A percentile compares a stretch with the other conserved stretches of the same genome.
Evolutionary conservation across 2,113 vertebrate species (phyloP).

Genomic region (Sclerurus mexicanus): DNA sequence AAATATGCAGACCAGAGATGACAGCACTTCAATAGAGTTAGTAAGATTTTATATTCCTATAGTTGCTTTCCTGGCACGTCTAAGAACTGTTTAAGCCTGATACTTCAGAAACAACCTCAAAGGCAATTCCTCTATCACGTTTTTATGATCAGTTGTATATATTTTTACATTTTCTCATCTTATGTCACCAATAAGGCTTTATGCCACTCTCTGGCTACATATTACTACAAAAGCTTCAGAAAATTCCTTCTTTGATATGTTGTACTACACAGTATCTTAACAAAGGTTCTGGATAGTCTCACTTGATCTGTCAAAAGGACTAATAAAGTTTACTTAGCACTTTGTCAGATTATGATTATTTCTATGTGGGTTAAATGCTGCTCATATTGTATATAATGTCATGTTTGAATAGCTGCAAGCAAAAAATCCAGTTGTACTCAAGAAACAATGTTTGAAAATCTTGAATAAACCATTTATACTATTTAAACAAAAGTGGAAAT

Average conservation of each 20-base stretch:
- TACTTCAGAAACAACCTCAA: not conserved
- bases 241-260: not conserved
- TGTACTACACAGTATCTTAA: not conserved
- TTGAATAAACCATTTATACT: not conserved
- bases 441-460: not conserved
- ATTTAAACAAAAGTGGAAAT: not conserved
- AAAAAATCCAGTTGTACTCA: not conserved
- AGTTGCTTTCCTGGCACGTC: not conserved
- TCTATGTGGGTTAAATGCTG: not conserved
- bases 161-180: not conserved
- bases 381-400: not conserved
- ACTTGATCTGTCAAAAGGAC: not conserved
- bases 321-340: not conserved
- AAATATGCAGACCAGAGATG: not conserved
- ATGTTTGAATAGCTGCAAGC: not conserved
- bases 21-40: not conserved
- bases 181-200: not conserved
- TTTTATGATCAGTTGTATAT: not conserved
- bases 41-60: not conserved
- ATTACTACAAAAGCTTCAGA: not conserved
- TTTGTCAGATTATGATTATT: not conserved
- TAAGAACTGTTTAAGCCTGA: not conserved
- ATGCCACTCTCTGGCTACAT: not conserved
- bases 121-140: not conserved
- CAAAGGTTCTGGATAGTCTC: not conserved